phyloP scores from a whole-genome alignment of 2,797 vertebrate genomes.

The Trachops cirrhosus region DNA sequence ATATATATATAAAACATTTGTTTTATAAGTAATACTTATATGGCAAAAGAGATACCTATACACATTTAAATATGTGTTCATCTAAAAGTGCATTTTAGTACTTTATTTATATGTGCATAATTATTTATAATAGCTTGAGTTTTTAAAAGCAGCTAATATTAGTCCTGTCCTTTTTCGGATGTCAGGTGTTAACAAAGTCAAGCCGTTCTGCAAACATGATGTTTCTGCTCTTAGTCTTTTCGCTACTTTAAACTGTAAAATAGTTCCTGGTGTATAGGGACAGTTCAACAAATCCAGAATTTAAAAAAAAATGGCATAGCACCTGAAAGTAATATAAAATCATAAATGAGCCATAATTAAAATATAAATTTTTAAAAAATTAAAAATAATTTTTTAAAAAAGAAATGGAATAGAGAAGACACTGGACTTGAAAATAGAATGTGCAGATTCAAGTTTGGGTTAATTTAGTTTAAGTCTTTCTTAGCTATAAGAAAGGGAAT shows the following conservation, averaged over 20 bases:
- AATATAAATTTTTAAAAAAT: neutral
- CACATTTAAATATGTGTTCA: constrained; percentile 3
- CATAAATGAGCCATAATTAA: neutral
- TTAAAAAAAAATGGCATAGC: neutral
- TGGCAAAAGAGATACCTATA: neutral
- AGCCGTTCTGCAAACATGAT: neutral
- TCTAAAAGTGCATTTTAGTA: neutral
- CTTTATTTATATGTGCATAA: neutral
- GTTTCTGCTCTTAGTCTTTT: neutral
- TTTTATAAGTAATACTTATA: neutral
- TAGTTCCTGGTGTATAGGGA: neutral
- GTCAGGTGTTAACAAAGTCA: neutral
- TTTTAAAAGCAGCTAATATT: neutral
- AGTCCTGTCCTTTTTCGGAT: neutral
- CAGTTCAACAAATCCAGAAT: neutral
- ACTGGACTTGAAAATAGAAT: neutral
- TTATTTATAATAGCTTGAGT: neutral
- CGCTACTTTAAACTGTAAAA: neutral
- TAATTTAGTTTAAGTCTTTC: neutral
- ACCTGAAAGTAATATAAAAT: neutral
- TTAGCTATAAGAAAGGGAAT: neutral
- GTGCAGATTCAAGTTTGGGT: neutral
- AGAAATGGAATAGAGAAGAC: neutral
- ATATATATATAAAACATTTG: neutral
- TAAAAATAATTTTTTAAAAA: neutral